Conservation (phyloP, 2,113 vertebrate genomes). For the Pteropus alecto region DNA sequence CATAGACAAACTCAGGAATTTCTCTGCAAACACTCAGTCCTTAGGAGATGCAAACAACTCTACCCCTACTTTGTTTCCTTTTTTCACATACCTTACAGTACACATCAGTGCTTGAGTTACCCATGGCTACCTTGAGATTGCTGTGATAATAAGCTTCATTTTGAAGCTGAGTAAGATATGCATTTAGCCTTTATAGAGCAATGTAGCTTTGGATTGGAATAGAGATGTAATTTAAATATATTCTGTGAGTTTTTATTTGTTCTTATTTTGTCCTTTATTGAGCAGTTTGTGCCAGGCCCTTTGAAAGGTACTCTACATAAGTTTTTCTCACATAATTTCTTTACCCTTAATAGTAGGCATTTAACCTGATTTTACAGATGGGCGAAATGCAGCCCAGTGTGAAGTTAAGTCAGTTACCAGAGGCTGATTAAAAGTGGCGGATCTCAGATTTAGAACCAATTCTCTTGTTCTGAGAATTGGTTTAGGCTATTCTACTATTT, state of each 20-base stretch:
- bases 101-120: background rate
- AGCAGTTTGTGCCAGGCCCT: background rate
- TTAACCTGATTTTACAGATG: background rate
- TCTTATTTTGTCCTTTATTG: slow-evolving; percentile 32
- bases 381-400: background rate
- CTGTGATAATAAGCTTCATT: background rate
- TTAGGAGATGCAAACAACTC: background rate
- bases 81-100: background rate
- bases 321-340: background rate
- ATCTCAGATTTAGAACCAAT: background rate
- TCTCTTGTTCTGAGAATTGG: background rate
- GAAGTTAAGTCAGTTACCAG: background rate
- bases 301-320: background rate
- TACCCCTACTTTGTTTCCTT: background rate
- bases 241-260: background rate
- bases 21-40: background rate
- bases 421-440: background rate
- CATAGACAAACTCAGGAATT: background rate
- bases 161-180: background rate
- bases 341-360: background rate
- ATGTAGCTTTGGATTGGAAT: background rate
- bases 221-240: background rate
- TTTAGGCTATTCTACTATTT: background rate
- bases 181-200: background rate
- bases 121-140: background rate